A percentile compares a stretch with the other conserved stretches of the same genome.
Conservation (phyloP, 2,888 invertebrate species). For the Leptogaster cylindrica region DNA sequence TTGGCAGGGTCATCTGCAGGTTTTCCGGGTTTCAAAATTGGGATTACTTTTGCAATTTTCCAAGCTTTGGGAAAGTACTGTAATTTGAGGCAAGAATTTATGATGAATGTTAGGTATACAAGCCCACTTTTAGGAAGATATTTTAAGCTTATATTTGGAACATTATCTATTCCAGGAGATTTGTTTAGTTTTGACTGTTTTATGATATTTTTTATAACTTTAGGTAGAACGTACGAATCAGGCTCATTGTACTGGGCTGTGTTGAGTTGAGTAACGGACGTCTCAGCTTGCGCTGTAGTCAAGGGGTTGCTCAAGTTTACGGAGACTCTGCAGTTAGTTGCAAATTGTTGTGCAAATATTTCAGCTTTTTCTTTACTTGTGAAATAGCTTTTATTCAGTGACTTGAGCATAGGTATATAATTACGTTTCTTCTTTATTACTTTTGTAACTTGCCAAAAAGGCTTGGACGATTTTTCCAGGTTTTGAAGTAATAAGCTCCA, state of each 20-base stretch:
- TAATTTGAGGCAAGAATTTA: neutral
- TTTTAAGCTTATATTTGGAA: neutral
- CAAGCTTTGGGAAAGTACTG: neutral
- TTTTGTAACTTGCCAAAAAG: neutral
- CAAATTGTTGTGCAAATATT: neutral
- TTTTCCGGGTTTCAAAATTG: neutral
- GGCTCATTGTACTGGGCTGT: neutral
- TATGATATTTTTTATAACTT: neutral
- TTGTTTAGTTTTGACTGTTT: neutral
- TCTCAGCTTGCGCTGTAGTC: neutral
- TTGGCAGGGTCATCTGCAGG: neutral
- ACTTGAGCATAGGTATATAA: neutral
- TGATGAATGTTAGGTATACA: neutral
- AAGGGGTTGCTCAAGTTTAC: neutral
- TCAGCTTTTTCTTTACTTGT: neutral
- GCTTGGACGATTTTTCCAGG: neutral
- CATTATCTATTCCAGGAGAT: neutral
- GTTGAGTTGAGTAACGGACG: neutral
- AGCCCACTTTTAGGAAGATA: neutral
- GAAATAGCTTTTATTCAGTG: neutral
- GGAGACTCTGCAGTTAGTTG: neutral
- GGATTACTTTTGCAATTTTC: neutral
- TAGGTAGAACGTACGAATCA: neutral
- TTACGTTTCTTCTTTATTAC: neutral
- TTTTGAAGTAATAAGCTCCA: neutral